Conservation (phyloP, 2,797 vertebrate species). For the Capromys pilorides region DNA sequence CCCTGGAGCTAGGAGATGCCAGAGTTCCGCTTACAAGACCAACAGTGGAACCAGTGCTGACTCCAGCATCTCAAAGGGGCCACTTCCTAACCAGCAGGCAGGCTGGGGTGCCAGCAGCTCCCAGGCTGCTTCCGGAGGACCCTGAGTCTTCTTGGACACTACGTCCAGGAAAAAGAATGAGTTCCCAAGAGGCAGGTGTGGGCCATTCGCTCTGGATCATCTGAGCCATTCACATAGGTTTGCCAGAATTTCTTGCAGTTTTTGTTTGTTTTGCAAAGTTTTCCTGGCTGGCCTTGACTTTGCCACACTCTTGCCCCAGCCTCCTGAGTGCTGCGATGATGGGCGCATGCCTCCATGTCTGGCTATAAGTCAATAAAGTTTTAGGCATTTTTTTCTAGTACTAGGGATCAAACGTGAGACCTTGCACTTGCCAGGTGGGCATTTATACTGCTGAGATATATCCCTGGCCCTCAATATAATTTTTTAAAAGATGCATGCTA, state of each 20-base stretch:
- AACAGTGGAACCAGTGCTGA: background rate
- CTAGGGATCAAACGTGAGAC: too few relatives aligned
- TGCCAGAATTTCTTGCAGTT: background rate
- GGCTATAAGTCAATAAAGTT: background rate
- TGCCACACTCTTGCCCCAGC: background rate
- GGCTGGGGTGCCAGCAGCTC: background rate
- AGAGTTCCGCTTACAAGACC: background rate
- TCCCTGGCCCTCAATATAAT: background rate
- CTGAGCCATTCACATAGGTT: background rate
- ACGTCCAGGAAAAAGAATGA: background rate
- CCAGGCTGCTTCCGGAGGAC: background rate
- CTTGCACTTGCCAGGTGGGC: too few relatives aligned
- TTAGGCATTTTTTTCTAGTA: too few relatives aligned
- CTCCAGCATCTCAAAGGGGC: background rate
- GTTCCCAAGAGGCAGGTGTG: background rate
- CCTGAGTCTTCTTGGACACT: background rate
- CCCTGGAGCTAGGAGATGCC: background rate
- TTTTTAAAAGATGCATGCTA: constrained; percentile 17
- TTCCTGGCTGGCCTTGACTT: background rate
- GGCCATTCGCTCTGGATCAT: background rate
- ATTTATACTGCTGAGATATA: too few relatives aligned
- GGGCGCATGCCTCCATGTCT: background rate
- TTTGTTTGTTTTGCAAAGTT: background rate
- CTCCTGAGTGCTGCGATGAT: background rate
- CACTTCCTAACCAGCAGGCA: background rate